Evolutionary conservation across 2,113 vertebrate genomes (phyloP), one percentile per base, ranked within the genome.

Genomic region (Recurvirostra avosetta): DNA sequence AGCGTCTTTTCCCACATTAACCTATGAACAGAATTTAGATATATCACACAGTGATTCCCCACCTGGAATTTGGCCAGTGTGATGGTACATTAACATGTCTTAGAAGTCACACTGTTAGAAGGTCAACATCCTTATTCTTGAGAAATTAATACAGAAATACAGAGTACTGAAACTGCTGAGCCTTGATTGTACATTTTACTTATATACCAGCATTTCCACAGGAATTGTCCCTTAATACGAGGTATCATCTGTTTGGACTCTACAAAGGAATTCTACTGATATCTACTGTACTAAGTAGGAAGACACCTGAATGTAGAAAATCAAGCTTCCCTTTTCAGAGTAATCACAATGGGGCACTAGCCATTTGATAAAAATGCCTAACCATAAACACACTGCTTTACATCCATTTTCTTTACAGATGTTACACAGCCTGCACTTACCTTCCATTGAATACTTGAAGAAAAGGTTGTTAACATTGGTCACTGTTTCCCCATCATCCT

Each of bases 401-500:
- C 10, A 55, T 12, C 12, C 14, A 11, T 68, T 80, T 73, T 59
- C 52, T 72, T 45, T n/a, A 45, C 21, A 36, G 22, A 9, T 50
- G 38, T 65, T 63, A 41, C 12, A 56, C 20, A 67, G 55, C 23
- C 49, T 22, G 11, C 41, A 14, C 98, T 90, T 94, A 99, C 99
- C 99, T 98, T 99, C 99, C 99, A 99, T 99, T 26, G 99, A 98
- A 58, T 99, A 99, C 91, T 99, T 99, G 98, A 99, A 99, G 98
- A 99, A 99, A 87, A 99, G 98, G 66, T 98, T 99, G 79, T 99
- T 99, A 74, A 99, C 91, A 66, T 99, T 98, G 92, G 89, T 88
- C 81, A 99, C 98, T 3, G 99, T 99, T 67, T 97, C 97, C 18
- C 98, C 98, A 56, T 99, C 98, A 0, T 96, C 80, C 58, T 98